These are phyloP conservation scores for Apogon hyalosoma DNA, from an alignment of 2,797 vertebrate genomes.

Conservation along the genomic window DNA sequence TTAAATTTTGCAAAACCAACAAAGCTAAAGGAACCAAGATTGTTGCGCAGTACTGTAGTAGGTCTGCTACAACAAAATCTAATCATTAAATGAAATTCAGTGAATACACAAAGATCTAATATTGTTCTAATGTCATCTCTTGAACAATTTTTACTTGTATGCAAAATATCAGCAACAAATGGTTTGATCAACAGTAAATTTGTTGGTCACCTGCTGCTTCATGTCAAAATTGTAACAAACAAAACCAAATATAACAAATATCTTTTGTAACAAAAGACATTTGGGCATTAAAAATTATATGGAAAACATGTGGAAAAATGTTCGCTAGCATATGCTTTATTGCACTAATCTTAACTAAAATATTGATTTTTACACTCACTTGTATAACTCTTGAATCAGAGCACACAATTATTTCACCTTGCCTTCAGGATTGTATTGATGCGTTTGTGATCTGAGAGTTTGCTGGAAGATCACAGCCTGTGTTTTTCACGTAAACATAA, in stretches of 20 bases:
- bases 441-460: conserved; percentile 13
- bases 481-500: conserved; percentile 11
- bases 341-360: background rate
- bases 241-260: too few relatives aligned
- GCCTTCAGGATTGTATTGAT: conserved; percentile 5
- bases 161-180: background rate
- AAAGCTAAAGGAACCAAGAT: too few relatives aligned
- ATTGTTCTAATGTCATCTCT: too few relatives aligned
- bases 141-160: background rate
- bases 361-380: conserved; percentile 5
- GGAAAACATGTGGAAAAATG: conserved; percentile 9
- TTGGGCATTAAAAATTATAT: background rate
- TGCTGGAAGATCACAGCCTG: conserved; percentile 7
- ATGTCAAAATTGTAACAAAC: conserved; percentile 1
- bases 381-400: background rate
- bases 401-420: conserved; percentile 2
- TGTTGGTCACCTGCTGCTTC: background rate
- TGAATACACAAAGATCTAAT: too few relatives aligned
- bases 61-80: too few relatives aligned
- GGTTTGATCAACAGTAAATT: background rate
- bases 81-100: too few relatives aligned
- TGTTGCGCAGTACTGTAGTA: too few relatives aligned
- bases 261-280: background rate
- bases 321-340: background rate
- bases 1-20: too few relatives aligned